Evolutionary conservation across 2,113 vertebrate species (phyloP).

Genomic region (Cyprinodon variegatus): DNA sequence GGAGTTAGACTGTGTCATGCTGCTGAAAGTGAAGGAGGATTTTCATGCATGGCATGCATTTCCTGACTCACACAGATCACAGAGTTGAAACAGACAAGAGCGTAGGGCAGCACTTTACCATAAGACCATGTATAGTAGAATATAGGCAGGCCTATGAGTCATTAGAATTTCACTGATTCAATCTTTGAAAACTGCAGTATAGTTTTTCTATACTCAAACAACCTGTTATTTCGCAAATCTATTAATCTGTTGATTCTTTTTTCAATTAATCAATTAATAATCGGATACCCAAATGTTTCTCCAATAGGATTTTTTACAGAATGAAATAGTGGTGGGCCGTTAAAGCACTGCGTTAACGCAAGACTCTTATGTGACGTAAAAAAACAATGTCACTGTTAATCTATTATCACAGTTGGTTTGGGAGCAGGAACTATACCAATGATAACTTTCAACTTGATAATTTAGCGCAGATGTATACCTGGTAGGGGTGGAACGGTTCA

Average conservation of each 20-base stretch:
- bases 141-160: not conserved
- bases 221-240: no score
- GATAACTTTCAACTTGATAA: no score
- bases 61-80: constrained; percentile 16
- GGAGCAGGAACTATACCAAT: no score
- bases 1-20: constrained; percentile 31
- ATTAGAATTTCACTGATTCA: not conserved
- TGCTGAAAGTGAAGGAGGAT: constrained; percentile 17
- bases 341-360: no score
- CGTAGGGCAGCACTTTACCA: constrained; percentile 18
- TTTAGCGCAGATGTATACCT: no score
- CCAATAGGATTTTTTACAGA: no score
- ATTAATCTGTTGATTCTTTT: no score
- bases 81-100: constrained; percentile 27
- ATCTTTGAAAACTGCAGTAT: not conserved
- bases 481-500: no score
- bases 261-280: no score
- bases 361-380: not conserved
- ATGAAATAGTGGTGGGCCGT: no score
- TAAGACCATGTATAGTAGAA: constrained; percentile 6
- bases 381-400: not conserved
- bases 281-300: no score
- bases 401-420: no score
- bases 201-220: constrained; percentile 1
- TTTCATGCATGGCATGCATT: constrained; percentile 36